A percentile compares a stretch with the other conserved stretches of the same genome.
phyloP scores from a whole-genome alignment of 2,113 vertebrate species.

The Hippolais icterina region DNA sequence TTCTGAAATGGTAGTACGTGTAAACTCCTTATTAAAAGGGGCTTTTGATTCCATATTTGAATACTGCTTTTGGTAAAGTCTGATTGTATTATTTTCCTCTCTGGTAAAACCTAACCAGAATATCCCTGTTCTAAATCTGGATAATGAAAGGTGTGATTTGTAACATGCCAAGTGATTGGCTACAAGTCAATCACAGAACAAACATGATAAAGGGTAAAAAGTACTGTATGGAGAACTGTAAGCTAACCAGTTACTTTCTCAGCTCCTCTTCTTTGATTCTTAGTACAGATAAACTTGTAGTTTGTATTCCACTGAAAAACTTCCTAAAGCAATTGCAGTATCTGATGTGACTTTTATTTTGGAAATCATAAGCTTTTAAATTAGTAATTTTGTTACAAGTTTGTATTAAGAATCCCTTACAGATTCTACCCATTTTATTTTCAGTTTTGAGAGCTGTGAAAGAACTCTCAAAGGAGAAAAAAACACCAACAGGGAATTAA shows the following conservation, averaged over 20 bases:
- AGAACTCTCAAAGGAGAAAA: neutral
- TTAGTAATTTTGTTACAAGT: neutral
- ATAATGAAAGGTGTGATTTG: neutral
- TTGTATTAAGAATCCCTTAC: neutral
- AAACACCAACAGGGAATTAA: neutral
- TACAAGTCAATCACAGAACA: neutral
- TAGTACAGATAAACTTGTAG: neutral
- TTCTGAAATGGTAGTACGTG: neutral
- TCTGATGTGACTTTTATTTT: neutral
- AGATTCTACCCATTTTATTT: neutral
- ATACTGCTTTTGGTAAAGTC: neutral
- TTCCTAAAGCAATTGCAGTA: neutral
- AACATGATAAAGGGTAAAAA: neutral
- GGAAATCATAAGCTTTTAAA: neutral
- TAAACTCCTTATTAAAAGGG: neutral
- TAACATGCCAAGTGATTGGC: fast-evolving
- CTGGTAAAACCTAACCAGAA: neutral
- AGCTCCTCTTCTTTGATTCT: neutral
- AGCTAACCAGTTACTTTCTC: neutral
- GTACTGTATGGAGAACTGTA: neutral
- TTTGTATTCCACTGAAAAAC: neutral
- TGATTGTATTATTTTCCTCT: neutral
- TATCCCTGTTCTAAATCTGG: neutral
- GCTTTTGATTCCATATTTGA: neutral
- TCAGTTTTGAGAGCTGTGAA: neutral